Conservation (phyloP, 2,797 vertebrate species). For the Miopithecus talapoin region DNA sequence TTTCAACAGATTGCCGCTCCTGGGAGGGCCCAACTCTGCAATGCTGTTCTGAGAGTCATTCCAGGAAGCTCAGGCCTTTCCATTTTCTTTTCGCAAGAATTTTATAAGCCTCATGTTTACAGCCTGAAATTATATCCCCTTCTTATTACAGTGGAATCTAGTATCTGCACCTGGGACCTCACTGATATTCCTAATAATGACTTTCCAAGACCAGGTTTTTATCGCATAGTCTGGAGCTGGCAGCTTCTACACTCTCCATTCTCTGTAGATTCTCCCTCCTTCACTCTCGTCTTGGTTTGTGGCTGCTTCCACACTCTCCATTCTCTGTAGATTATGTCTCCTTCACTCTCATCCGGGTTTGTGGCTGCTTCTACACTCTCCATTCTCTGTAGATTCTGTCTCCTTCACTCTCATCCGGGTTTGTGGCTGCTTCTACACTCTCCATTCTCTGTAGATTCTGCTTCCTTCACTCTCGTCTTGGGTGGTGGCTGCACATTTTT, state of each 20-base stretch:
- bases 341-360: neutral
- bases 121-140: neutral
- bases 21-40: neutral
- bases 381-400: neutral
- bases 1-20: neutral
- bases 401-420: neutral
- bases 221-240: rapidly evolving
- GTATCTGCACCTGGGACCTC: rapidly evolving
- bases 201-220: rapidly evolving
- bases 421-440: rapidly evolving
- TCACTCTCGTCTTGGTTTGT: neutral
- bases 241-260: rapidly evolving
- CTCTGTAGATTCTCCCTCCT: no score
- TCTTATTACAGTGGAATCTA: no score
- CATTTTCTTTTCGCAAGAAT: neutral
- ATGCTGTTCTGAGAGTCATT: neutral
- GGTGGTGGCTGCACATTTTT: rapidly evolving
- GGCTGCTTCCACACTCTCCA: rapidly evolving
- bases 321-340: neutral
- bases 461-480: neutral
- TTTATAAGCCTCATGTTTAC: rapidly evolving
- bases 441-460: neutral
- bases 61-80: neutral
- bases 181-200: neutral
- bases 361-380: rapidly evolving